Evolutionary conservation across 2,888 invertebrate species (phyloP), one percentile per base, ranked within the genome.

Genomic region (Spialia ferax): DNA sequence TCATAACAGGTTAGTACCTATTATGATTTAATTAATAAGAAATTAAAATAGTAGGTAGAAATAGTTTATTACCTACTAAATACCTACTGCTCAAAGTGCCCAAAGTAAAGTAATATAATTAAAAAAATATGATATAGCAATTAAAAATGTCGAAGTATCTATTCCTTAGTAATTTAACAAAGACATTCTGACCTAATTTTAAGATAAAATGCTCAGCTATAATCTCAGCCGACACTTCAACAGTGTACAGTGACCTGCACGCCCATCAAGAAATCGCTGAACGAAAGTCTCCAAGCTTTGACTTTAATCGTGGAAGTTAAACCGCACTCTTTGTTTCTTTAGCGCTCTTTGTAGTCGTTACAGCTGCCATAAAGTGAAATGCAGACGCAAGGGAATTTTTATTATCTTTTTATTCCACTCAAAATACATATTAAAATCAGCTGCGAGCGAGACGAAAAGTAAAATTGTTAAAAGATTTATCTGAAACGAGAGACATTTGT

Each of bases 281-380:
- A 57, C 18, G 29, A 15, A 59, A 65, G 63, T 32, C 57, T 38
- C 32, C 23, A 42, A 45, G 66, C 54, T 66, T 54, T 54, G 60
- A 59, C 52, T 65, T 59, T 65, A 65, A 65, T 65, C 57, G 65
- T 60, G 35, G 38, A 65, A 65, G 59, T 60, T 66, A 54, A 59
- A 60, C 29, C 45, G 60, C 45, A 45, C 8, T 66, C 54, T 66
- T 66, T 60, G 60, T 66, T 66, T 45, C 54, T 61, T 66, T 32
- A 45, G 42, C 66, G 54, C 52, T 60, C 54, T 60, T 54, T 60
- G 22, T 54, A 26, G 54, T 45, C 60, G 42, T 66, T 66, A 66
- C 60, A 61, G 66, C 66, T 66, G 66, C 66, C 60, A 66, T 66
- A 66, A 66, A 66, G 60, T 66, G 29, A 54, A 59, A 66, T 60